Evolutionary conservation across 1,140 invertebrate species (phyloP).

Genomic region (Arion vulgaris): DNA sequence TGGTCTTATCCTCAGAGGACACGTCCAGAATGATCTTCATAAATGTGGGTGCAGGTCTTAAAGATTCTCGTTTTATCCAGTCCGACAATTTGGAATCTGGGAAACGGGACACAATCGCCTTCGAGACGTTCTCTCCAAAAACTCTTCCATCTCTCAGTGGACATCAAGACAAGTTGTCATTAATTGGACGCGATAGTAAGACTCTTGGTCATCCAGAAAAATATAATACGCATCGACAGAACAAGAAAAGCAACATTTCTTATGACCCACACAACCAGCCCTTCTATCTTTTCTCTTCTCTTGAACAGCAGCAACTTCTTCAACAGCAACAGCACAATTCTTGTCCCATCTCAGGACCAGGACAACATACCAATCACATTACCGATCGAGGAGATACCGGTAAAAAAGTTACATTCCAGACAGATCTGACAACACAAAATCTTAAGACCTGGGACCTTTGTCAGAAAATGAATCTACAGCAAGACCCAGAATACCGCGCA

Average conservation of each 20-base stretch:
- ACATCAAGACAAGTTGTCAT: neutral
- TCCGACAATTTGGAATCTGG: constrained; percentile 18
- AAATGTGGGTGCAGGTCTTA: constrained; percentile 31
- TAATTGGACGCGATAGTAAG: constrained; percentile 32
- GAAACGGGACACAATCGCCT: constrained; percentile 36
- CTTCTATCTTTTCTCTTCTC: neutral
- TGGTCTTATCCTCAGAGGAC: constrained; percentile 38
- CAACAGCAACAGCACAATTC: neutral
- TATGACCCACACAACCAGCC: neutral
- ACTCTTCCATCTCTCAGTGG: constrained; percentile 9
- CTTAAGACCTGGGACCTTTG: constrained; percentile 41
- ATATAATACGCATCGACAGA: neutral
- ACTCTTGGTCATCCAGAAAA: constrained; percentile 26
- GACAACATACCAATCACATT: neutral
- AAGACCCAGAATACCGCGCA: neutral
- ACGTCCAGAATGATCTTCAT: constrained; percentile 44
- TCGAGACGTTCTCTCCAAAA: constrained; percentile 44
- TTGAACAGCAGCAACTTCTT: neutral
- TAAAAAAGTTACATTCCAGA: constrained; percentile 48
- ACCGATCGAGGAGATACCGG: neutral
- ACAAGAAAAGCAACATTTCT: neutral
- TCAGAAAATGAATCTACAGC: constrained; percentile 23
- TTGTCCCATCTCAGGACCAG: constrained; percentile 14
- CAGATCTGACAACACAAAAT: constrained; percentile 43
- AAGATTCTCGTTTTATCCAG: constrained; percentile 42